Conservation (phyloP, 2,888 invertebrate species). For the Liopterus haemorrhoidalis region DNA sequence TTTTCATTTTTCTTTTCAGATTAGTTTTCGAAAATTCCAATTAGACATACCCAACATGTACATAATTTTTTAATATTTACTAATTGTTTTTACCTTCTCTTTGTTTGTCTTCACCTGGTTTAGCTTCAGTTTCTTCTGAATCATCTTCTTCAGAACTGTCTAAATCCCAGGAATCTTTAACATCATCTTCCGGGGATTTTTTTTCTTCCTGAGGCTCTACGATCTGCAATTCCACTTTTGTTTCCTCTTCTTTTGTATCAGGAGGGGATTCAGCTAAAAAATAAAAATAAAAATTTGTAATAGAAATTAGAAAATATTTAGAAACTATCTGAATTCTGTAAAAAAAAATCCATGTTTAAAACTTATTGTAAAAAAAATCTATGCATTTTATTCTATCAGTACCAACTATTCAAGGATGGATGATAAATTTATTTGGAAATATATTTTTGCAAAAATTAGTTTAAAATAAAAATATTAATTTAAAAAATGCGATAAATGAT, state of each 20-base stretch:
- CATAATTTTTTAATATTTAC: constrained; percentile 35
- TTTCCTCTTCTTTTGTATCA: constrained; percentile 20
- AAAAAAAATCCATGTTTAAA: too few relatives aligned
- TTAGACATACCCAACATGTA: too few relatives aligned
- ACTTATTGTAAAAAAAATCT: too few relatives aligned
- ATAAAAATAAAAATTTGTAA: constrained; percentile 9
- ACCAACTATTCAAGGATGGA: too few relatives aligned
- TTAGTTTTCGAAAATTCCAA: too few relatives aligned
- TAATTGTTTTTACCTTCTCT: constrained; percentile 36
- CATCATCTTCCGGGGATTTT: constrained; percentile 47
- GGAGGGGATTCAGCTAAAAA: constrained; percentile 26
- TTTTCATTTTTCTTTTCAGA: too few relatives aligned
- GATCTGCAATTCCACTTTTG: constrained; percentile 36
- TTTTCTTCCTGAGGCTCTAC: constrained; percentile 39
- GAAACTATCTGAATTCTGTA: background rate
- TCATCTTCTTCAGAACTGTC: constrained; percentile 58
- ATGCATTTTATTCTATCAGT: too few relatives aligned
- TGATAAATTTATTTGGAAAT: too few relatives aligned
- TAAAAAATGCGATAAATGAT: too few relatives aligned
- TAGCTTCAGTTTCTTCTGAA: constrained; percentile 41
- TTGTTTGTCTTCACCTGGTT: constrained; percentile 25
- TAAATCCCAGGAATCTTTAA: constrained; percentile 84
- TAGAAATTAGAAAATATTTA: constrained; percentile 3
- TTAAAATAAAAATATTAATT: too few relatives aligned
- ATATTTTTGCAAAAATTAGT: too few relatives aligned